Base-by-base conservation (phyloP, 2,113 vertebrate species). In the Festucalex cinctus region DNA sequence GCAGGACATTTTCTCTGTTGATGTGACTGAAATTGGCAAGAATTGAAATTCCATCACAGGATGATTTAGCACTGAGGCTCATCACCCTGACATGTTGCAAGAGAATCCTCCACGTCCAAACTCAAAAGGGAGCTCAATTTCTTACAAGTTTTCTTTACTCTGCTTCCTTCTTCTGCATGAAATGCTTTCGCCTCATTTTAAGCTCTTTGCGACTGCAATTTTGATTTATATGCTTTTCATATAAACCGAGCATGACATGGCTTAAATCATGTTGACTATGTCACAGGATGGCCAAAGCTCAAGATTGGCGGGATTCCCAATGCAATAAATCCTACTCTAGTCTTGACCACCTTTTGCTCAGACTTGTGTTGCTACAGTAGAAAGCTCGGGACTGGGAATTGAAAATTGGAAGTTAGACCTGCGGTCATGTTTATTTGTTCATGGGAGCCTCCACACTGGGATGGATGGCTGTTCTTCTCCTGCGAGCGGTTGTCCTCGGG, bases 261-360 rank as follows among this genome's bases (percentile, higher is more conserved):
- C 56, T 63, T 69, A 80, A 73, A 70, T 78, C 57, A 73, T 10
- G 1, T 69, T 59, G 63, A 69, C 54, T 58, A 41, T 65, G 68
- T 32, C 35, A 73, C 46, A 59, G 12, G 58, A 44, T 46, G 51
- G 57, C 70, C 71, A 65, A 62, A 68, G 28, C 17, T n/a, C n/a
- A 56, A 13, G 24, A 75, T 74, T 69, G 54, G 59, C 44, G 9
- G 60, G 61, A 81, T 76, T 75, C 61, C 36, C 56, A 13, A 19
- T 37, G 35, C 58, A 37, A 60, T 39, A n/a, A 60, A 39, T 37
- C 35, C 20, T 37, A n/a, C 35, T 39, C 20, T 37, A n/a, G 35
- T 39, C 20, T 37, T 37, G 58, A 37, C 9, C 9, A 60, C 2
- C 2, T n/a, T 60, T 60, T 60, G 14, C 14, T 58, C 56, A 17